Evolutionary conservation across 2,113 vertebrate species (phyloP).

Genomic region (Baryphthengus martii): DNA sequence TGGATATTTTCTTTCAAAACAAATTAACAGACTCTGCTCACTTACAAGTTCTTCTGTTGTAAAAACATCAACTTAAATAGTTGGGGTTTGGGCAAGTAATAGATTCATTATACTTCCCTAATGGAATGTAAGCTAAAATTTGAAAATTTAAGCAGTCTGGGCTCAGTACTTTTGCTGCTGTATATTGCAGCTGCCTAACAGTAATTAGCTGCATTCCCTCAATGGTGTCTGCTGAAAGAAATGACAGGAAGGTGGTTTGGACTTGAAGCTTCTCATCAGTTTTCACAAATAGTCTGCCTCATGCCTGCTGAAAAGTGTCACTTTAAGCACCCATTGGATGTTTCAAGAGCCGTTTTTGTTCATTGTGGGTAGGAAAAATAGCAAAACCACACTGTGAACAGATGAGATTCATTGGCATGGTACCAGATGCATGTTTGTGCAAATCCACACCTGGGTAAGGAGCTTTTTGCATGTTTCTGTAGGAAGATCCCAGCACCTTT

Average conservation of each 20-base stretch:
- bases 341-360: not conserved
- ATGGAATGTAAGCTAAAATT: not conserved
- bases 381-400: not conserved
- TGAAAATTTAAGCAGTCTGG: not conserved
- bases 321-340: not conserved
- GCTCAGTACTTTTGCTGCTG: not conserved
- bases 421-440: constrained; percentile 5
- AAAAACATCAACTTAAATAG: constrained; percentile 1
- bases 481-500: constrained; percentile 23
- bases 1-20: constrained; percentile 1
- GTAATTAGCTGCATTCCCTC: not conserved
- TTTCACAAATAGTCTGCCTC: not conserved
- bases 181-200: not conserved
- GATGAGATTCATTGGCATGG: constrained; percentile 30
- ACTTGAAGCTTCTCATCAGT: not conserved
- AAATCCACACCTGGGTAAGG: not conserved
- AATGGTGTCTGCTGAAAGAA: not conserved
- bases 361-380: not conserved
- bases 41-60: not conserved
- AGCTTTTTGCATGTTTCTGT: constrained; percentile 60
- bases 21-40: not conserved
- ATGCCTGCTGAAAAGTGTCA: not conserved
- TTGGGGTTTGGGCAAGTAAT: not conserved
- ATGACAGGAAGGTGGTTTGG: not conserved
- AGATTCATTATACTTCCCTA: not conserved